Evolutionary conservation across 2,797 vertebrate species (phyloP).

Genomic region (Lophius americanus): DNA sequence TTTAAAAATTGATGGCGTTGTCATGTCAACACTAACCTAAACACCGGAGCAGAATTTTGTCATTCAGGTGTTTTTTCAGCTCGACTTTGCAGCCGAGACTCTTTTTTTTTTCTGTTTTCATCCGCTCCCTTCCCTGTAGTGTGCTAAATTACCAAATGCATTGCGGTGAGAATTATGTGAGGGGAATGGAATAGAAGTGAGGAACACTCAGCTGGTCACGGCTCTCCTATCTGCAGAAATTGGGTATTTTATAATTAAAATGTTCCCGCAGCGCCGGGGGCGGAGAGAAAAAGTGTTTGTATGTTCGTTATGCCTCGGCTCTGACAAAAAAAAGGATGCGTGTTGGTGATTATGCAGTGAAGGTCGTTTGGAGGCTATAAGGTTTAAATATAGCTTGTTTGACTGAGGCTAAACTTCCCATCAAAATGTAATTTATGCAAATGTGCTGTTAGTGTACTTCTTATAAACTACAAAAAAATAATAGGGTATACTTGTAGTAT

Average conservation of each 20-base stretch:
- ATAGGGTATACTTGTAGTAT: too few relatives aligned
- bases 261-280: slow-evolving; percentile 46
- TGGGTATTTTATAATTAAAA: slow-evolving; percentile 59
- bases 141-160: slow-evolving; percentile 40
- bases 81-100: slow-evolving; percentile 26
- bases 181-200: slow-evolving; percentile 13
- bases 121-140: neutral
- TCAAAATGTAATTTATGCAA: too few relatives aligned
- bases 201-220: slow-evolving; percentile 30
- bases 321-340: slow-evolving; percentile 52
- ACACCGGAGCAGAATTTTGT: slow-evolving; percentile 36
- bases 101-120: too few relatives aligned
- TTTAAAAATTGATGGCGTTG: slow-evolving; percentile 56
- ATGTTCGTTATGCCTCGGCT: slow-evolving; percentile 35
- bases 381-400: too few relatives aligned
- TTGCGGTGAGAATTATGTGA: slow-evolving; percentile 39
- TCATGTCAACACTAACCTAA: slow-evolving; percentile 43
- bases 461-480: too few relatives aligned
- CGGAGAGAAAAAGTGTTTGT: slow-evolving; percentile 40
- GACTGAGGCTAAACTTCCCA: too few relatives aligned
- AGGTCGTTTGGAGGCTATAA: too few relatives aligned
- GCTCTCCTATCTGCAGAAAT: slow-evolving; percentile 55
- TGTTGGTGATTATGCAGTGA: slow-evolving; percentile 39
- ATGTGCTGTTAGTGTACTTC: too few relatives aligned
- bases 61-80: slow-evolving; percentile 46